phyloP scores from a whole-genome alignment of 1,140 invertebrate genomes.

The Macrocentrus cingulum region DNA sequence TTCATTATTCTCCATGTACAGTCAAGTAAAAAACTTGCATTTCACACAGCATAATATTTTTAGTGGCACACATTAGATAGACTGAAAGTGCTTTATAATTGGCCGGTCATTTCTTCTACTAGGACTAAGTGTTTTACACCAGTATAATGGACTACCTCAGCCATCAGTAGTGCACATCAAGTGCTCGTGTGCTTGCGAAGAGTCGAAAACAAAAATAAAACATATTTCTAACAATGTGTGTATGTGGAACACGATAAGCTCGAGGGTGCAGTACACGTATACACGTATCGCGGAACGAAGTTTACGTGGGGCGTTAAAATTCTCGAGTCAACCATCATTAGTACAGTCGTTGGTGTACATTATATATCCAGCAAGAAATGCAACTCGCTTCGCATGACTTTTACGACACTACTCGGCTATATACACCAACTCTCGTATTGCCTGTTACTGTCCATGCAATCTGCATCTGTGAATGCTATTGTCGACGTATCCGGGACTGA shows the following conservation, averaged over 20 bases:
- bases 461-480: slow-evolving; percentile 1
- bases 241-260: not conserved
- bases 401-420: not conserved
- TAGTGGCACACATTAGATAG: too few relatives aligned
- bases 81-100: too few relatives aligned
- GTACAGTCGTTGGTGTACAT: not conserved
- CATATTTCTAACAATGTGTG: not conserved
- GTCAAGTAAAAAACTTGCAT: too few relatives aligned
- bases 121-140: slow-evolving; percentile 7
- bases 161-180: not conserved
- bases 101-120: not conserved
- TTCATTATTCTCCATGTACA: too few relatives aligned
- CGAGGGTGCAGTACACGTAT: not conserved
- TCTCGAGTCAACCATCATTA: slow-evolving; percentile 13
- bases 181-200: not conserved
- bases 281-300: slow-evolving; percentile 12
- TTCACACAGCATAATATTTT: too few relatives aligned
- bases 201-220: not conserved
- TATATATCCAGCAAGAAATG: not conserved
- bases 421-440: not conserved
- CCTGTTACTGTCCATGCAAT: slow-evolving; percentile 5
- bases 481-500: not conserved
- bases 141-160: slow-evolving; percentile 10
- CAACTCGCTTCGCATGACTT: slow-evolving; percentile 3
- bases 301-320: slow-evolving; percentile 12